Percentiles rank a stretch among this genome's conserved stretches.
Conservation (phyloP, 2,113 vertebrate genomes). For the Chloroceryle aenea region DNA sequence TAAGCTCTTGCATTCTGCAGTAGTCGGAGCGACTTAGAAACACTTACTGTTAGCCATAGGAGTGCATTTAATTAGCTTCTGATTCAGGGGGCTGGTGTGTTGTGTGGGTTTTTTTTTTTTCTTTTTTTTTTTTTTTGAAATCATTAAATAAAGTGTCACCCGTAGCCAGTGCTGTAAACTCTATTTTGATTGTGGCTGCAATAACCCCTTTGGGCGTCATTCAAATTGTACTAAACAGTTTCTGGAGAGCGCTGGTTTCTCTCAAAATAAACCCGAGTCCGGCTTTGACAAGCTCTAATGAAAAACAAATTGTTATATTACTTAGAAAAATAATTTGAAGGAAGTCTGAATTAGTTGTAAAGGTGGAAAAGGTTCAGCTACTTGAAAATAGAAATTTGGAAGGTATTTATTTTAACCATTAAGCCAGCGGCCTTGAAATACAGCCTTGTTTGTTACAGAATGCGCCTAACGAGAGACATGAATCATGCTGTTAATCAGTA, state of each 20-base stretch:
- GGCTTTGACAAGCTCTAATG: slow-evolving; percentile 67
- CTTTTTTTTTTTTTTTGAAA: neutral
- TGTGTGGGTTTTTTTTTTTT: neutral
- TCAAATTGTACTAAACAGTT: slow-evolving; percentile 41
- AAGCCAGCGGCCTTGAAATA: slow-evolving; percentile 39
- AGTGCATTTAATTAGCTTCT: slow-evolving; percentile 71
- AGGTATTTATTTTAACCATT: slow-evolving; percentile 63
- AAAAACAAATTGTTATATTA: slow-evolving; percentile 74
- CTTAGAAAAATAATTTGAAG: slow-evolving; percentile 71
- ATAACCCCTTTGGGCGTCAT: slow-evolving; percentile 70
- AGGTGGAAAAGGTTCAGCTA: slow-evolving; percentile 65
- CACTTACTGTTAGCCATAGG: slow-evolving; percentile 41
- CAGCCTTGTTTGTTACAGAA: slow-evolving; percentile 51
- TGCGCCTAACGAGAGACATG: slow-evolving; percentile 37
- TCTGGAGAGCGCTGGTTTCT: slow-evolving; percentile 53
- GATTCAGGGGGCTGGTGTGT: neutral
- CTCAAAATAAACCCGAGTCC: slow-evolving; percentile 53
- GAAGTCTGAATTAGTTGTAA: slow-evolving; percentile 63
- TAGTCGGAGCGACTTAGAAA: slow-evolving; percentile 14
- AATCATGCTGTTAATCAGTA: slow-evolving; percentile 67
- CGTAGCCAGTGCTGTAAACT: slow-evolving; percentile 64
- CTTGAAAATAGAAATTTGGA: slow-evolving; percentile 55
- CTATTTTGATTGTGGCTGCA: slow-evolving; percentile 72
- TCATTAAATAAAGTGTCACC: slow-evolving; percentile 71
- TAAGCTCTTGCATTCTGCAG: slow-evolving; percentile 24